Percentiles rank a stretch among this genome's conserved stretches.
phyloP scores from a whole-genome alignment of 2,888 invertebrate genomes.

The Patella caerulea region DNA sequence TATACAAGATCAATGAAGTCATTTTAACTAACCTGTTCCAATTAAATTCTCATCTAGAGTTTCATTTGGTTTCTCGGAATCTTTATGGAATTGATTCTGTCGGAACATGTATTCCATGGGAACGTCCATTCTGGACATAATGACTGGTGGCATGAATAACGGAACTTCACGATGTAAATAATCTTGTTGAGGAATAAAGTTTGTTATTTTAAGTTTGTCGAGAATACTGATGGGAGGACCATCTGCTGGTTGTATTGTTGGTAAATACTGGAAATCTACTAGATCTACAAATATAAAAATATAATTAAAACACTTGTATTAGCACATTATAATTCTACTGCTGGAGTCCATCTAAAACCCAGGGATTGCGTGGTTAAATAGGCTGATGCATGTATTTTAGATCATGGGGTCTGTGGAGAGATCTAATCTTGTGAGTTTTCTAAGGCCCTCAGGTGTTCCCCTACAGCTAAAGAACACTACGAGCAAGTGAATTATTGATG shows the following conservation, averaged over 20 bases:
- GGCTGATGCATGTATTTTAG: too few relatives aligned
- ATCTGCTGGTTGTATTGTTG: conserved; percentile 74
- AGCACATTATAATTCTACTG: too few relatives aligned
- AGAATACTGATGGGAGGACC: conserved; percentile 49
- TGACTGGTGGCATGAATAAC: conserved; percentile 82
- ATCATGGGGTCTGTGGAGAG: too few relatives aligned
- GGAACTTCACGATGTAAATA: conserved; percentile 78
- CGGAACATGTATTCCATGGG: conserved; percentile 68
- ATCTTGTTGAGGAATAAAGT: conserved; percentile 48
- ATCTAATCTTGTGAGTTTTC: too few relatives aligned
- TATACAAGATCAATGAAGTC: neutral
- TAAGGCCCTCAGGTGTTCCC: too few relatives aligned
- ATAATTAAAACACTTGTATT: neutral
- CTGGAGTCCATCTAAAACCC: too few relatives aligned
- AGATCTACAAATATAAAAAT: conserved; percentile 77
- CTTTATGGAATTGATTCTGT: conserved; percentile 38
- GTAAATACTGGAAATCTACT: conserved; percentile 93
- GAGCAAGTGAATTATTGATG: too few relatives aligned
- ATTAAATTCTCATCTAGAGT: conserved; percentile 51
- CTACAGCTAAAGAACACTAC: too few relatives aligned
- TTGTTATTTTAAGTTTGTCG: conserved; percentile 49
- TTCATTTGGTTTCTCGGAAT: conserved; percentile 41
- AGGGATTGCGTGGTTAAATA: too few relatives aligned
- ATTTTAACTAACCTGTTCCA: conserved; percentile 53
- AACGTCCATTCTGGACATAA: conserved; percentile 84